Evolutionary conservation across 2,888 invertebrate genomes (phyloP).

Genomic region (Tubulanus polymorphus): DNA sequence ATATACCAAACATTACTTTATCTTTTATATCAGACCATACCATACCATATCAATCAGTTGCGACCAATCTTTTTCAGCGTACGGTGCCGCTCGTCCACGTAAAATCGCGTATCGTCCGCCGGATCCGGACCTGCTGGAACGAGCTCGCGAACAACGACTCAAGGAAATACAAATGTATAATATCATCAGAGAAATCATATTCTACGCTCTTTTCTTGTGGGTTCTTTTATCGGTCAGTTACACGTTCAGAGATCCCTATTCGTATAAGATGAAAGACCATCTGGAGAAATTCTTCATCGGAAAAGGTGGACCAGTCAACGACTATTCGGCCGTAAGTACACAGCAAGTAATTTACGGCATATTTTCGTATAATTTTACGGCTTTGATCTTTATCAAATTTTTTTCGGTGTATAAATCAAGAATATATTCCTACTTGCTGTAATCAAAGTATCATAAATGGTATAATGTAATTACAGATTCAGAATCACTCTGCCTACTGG

Average conservation of each 20-base stretch:
- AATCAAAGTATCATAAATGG: too few species aligned
- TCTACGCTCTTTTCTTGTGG: constrained; percentile 55
- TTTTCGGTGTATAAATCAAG: too few species aligned
- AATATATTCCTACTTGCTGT: too few species aligned
- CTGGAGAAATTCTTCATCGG: constrained; percentile 41
- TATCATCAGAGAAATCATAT: constrained; percentile 53
- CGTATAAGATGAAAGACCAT: constrained; percentile 50
- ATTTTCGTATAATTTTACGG: too few species aligned
- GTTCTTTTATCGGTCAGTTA: constrained; percentile 55
- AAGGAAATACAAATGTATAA: constrained; percentile 56
- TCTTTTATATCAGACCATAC: too few species aligned
- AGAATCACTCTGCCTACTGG: constrained; percentile 51
- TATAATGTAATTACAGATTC: constrained; percentile 30
- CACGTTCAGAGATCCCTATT: constrained; percentile 50
- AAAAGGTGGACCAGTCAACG: constrained; percentile 27
- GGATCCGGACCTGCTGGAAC: constrained; percentile 44
- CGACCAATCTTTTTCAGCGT: constrained; percentile 23
- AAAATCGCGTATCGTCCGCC: constrained; percentile 48
- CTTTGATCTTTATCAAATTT: too few species aligned
- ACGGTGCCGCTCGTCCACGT: constrained; percentile 29
- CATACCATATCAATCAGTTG: too few species aligned
- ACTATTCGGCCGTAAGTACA: constrained; percentile 25
- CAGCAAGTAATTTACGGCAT: constrained; percentile 2
- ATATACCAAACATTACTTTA: neutral
- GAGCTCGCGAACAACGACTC: constrained; percentile 45